Evolutionary conservation across 2,113 vertebrate genomes (phyloP).

Genomic region (Lophotis ruficrista): DNA sequence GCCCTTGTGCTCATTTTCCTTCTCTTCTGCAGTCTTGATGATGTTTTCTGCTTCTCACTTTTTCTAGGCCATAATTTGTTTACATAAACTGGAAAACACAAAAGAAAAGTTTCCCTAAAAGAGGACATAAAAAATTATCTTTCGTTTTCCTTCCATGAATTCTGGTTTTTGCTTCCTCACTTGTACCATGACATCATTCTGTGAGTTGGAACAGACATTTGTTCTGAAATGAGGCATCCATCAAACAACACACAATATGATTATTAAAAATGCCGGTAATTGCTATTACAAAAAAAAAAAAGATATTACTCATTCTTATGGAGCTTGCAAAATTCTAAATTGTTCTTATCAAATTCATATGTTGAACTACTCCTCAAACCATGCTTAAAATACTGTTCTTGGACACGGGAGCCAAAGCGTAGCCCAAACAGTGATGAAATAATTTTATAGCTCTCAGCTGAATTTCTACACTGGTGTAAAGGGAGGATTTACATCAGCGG

Average conservation of each 20-base stretch:
- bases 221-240: background rate
- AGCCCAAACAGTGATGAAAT: conserved; percentile 3
- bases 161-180: background rate
- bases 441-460: background rate
- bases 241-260: background rate
- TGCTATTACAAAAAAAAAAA: background rate
- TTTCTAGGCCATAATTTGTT: background rate
- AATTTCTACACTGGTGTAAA: background rate
- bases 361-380: background rate
- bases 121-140: background rate
- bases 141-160: background rate
- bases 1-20: background rate
- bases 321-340: background rate
- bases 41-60: background rate
- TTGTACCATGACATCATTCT: background rate
- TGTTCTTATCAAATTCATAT: background rate
- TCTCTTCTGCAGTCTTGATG: background rate
- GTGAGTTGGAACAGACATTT: background rate
- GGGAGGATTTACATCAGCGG: background rate
- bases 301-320: background rate
- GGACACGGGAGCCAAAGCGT: background rate
- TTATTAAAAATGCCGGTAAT: background rate
- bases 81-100: background rate
- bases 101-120: background rate
- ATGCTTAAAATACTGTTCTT: background rate